Conservation (phyloP, 2,888 invertebrate genomes). For the Leptopilina drosophilae region DNA sequence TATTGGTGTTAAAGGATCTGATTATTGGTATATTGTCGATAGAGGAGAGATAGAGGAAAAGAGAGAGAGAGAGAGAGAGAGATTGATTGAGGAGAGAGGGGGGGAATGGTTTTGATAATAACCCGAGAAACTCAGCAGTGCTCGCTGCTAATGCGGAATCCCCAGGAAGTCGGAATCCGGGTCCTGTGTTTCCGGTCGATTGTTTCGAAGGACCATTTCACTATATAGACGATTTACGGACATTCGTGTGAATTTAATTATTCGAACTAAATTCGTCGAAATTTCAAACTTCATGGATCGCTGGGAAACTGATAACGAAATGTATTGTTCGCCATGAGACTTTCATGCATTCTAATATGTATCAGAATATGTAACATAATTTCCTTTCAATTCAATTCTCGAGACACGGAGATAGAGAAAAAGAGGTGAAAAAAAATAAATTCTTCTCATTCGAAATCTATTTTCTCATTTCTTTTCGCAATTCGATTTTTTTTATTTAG, state of each 20-base stretch:
- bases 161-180: conserved; percentile 32
- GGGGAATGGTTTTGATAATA: conserved; percentile 18
- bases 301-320: conserved; percentile 28
- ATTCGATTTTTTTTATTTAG: background rate
- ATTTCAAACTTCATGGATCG: conserved; percentile 26
- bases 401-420: background rate
- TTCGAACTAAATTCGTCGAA: conserved; percentile 29
- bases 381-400: conserved; percentile 16
- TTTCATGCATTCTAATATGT: conserved; percentile 22
- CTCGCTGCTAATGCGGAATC: conserved; percentile 6
- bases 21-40: background rate
- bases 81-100: no score
- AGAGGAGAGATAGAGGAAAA: no score
- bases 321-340: conserved; percentile 18
- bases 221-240: conserved; percentile 32
- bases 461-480: background rate
- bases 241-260: conserved; percentile 36
- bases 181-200: conserved; percentile 36
- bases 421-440: background rate
- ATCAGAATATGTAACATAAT: conserved; percentile 29
- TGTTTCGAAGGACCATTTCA: conserved; percentile 33
- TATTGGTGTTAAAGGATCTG: background rate
- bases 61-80: no score
- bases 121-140: conserved; percentile 30
- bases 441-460: background rate